phyloP scores from a whole-genome alignment of 2,797 vertebrate species.

The Fistularia tabacaria region DNA sequence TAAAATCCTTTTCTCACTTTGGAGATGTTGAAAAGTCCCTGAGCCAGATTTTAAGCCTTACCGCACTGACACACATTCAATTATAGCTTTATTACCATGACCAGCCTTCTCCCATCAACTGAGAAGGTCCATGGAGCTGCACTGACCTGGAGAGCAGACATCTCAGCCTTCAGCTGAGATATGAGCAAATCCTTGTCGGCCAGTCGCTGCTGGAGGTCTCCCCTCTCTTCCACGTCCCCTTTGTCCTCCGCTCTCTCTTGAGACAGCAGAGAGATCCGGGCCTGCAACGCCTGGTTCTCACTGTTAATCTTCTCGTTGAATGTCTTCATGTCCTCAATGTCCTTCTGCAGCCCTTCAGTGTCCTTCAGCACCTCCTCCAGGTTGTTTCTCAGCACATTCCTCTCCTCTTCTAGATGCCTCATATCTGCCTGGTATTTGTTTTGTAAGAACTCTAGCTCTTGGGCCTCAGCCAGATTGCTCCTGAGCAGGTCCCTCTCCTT shows the following conservation, averaged over 20 bases:
- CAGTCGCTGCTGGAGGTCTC: conserved; percentile 68
- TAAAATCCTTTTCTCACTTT: too few relatives aligned
- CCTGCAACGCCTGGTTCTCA: conserved; percentile 80
- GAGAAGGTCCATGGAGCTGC: neutral
- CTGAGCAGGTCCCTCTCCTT: conserved; percentile 70
- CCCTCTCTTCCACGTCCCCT: conserved; percentile 54
- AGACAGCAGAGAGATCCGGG: conserved; percentile 62
- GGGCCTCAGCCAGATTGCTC: conserved; percentile 59
- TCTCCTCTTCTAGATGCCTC: conserved; percentile 78
- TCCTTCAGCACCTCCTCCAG: conserved; percentile 78
- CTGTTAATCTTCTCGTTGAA: conserved; percentile 74
- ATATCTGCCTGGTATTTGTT: conserved; percentile 74
- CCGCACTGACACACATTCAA: too few relatives aligned
- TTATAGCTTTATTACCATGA: too few relatives aligned
- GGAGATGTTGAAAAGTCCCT: too few relatives aligned
- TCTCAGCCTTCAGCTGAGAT: conserved; percentile 75
- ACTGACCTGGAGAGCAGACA: conserved; percentile 83
- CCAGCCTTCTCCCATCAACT: too few relatives aligned
- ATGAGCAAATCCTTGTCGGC: conserved; percentile 81
- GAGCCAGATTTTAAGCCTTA: too few relatives aligned
- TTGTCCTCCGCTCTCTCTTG: conserved; percentile 64
- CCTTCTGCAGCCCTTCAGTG: conserved; percentile 76
- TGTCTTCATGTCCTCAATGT: conserved; percentile 80
- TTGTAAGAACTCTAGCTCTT: conserved; percentile 56
- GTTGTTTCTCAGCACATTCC: conserved; percentile 71